A percentile compares a stretch with the other conserved stretches of the same genome.
Conservation (phyloP, 2,797 vertebrate genomes). For the Setipinna tenuifilis region DNA sequence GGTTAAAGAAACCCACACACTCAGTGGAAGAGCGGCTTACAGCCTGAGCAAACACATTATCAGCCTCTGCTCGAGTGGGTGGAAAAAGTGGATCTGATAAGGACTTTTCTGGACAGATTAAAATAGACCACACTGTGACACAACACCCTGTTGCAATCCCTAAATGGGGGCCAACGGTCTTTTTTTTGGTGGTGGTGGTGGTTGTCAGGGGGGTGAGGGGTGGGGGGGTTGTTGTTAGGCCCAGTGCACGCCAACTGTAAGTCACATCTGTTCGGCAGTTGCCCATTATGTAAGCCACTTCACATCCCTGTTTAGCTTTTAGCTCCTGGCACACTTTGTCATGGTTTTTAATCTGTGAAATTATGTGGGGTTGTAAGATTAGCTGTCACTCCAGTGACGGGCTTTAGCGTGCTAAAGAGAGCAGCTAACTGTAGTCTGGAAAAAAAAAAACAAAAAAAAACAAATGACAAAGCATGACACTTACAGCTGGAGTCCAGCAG, state of each 20-base stretch:
- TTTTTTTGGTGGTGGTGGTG: no score
- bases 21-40: background rate
- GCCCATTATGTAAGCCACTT: background rate
- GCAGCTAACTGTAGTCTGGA: background rate
- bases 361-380: background rate
- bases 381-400: background rate
- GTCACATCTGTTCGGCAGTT: background rate
- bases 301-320: background rate
- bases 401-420: background rate
- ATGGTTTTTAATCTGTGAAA: background rate
- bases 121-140: background rate
- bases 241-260: background rate
- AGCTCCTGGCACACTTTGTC: background rate
- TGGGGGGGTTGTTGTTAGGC: background rate
- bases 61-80: background rate
- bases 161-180: background rate
- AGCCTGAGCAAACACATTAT: slow-evolving; percentile 13
- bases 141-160: background rate
- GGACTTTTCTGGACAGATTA: background rate
- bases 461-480: background rate
- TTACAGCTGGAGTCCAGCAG: background rate
- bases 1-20: background rate
- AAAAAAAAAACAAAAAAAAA: background rate
- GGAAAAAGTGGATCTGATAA: slow-evolving; percentile 16
- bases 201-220: no score